Percentiles rank a stretch among this genome's conserved stretches.
Evolutionary conservation across 1,140 invertebrate genomes (phyloP).

Genomic region (Listronotus oregonensis): DNA sequence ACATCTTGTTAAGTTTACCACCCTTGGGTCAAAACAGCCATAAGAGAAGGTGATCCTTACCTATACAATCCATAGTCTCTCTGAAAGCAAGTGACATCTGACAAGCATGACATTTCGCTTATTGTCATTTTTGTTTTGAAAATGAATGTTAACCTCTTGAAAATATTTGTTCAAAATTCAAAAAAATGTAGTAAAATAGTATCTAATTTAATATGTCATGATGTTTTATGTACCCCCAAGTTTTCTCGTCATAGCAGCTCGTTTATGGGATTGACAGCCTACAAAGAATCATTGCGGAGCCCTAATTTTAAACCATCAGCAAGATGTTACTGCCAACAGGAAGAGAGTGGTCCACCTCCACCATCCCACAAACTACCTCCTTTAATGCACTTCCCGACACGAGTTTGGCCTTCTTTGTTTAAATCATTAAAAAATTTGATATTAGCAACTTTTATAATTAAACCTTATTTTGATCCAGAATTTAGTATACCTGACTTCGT

Average conservation of each 20-base stretch:
- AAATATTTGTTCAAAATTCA: constrained; percentile 35
- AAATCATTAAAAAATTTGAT: constrained; percentile 76
- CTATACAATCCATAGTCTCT: too few species aligned
- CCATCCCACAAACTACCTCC: constrained; percentile 60
- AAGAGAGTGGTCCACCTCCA: constrained; percentile 27
- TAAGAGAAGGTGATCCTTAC: too few species aligned
- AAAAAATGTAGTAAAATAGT: constrained; percentile 32
- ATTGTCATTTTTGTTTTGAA: constrained; percentile 24
- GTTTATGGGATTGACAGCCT: background rate
- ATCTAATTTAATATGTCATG: constrained; percentile 11
- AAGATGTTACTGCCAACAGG: constrained; percentile 31
- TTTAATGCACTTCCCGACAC: constrained; percentile 72
- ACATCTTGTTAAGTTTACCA: too few species aligned
- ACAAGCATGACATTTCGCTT: too few species aligned
- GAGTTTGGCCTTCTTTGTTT: constrained; percentile 75
- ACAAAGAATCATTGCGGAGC: background rate
- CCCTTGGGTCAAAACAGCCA: too few species aligned
- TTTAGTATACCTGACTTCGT: constrained; percentile 74
- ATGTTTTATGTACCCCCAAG: constrained; percentile 2
- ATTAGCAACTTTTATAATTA: constrained; percentile 75
- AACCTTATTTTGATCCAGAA: constrained; percentile 74
- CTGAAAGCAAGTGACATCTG: too few species aligned
- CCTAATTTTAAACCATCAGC: background rate
- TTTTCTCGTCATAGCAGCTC: background rate
- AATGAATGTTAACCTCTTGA: constrained; percentile 40